These are phyloP conservation scores for Labeo rohita DNA, from an alignment of 2,113 vertebrate species.

Conservation along the genomic window DNA sequence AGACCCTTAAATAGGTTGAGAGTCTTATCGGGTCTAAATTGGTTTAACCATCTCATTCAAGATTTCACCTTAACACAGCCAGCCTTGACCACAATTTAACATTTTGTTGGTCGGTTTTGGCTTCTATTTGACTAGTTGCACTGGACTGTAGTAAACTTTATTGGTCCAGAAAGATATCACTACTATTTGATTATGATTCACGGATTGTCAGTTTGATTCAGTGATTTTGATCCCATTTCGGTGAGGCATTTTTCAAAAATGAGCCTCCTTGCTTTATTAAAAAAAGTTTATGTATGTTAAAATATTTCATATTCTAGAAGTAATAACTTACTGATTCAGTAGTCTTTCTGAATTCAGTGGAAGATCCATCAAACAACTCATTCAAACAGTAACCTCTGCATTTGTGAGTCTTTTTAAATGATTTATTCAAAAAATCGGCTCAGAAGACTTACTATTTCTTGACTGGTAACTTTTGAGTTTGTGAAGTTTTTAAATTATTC, in stretches of 20 bases:
- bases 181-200: background rate
- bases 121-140: background rate
- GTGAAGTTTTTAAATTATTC: background rate
- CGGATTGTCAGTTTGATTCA: background rate
- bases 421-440: background rate
- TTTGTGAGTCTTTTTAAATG: no score
- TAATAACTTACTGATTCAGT: background rate
- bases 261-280: background rate
- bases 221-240: background rate
- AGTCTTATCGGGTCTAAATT: slow-evolving; percentile 13
- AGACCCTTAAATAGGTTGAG: slow-evolving; percentile 19
- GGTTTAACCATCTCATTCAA: background rate
- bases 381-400: background rate
- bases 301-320: background rate
- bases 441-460: background rate
- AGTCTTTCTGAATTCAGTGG: background rate
- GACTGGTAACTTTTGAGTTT: background rate
- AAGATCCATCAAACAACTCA: background rate
- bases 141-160: background rate
- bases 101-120: background rate
- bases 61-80: background rate
- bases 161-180: background rate
- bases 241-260: background rate
- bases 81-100: background rate
- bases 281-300: no score